Percentiles rank a stretch among this genome's conserved stretches.
phyloP scores from a whole-genome alignment of 2,888 invertebrate genomes.

The Oscheius sp. region DNA sequence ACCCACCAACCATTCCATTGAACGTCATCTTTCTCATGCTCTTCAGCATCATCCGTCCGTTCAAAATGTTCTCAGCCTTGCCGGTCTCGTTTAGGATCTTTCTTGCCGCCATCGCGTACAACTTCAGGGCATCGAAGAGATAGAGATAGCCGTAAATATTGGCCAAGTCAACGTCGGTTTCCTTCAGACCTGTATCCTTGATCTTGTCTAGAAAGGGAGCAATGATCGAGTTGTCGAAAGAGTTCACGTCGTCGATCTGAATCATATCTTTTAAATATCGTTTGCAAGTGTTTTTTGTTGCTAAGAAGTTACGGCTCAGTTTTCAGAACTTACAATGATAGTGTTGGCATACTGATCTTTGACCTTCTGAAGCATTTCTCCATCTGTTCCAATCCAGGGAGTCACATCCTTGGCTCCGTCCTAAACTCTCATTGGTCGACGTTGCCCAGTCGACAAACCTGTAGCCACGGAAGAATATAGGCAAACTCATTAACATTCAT shows the following conservation, averaged over 20 bases:
- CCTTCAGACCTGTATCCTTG: constrained; percentile 54
- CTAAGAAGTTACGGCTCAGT: no score
- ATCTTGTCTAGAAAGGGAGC: constrained; percentile 58
- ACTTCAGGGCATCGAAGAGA: constrained; percentile 60
- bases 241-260: constrained; percentile 62
- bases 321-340: constrained; percentile 62
- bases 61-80: constrained; percentile 57
- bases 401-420: constrained; percentile 70
- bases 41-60: constrained; percentile 68
- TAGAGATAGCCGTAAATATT: constrained; percentile 63
- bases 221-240: constrained; percentile 59
- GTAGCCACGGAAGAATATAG: constrained; percentile 60
- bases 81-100: constrained; percentile 62
- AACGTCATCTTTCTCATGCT: constrained; percentile 67
- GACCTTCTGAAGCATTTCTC: constrained; percentile 70
- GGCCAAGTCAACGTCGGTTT: constrained; percentile 55
- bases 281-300: no score
- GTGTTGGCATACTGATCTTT: constrained; percentile 69
- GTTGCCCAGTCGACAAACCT: constrained; percentile 32
- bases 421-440: not conserved
- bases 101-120: constrained; percentile 65
- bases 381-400: constrained; percentile 72
- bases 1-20: constrained; percentile 56
- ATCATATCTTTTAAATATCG: not conserved
- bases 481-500: constrained; percentile 56